Conservation (phyloP, 2,797 vertebrate species). For the Hyperoplus lanceolatus region DNA sequence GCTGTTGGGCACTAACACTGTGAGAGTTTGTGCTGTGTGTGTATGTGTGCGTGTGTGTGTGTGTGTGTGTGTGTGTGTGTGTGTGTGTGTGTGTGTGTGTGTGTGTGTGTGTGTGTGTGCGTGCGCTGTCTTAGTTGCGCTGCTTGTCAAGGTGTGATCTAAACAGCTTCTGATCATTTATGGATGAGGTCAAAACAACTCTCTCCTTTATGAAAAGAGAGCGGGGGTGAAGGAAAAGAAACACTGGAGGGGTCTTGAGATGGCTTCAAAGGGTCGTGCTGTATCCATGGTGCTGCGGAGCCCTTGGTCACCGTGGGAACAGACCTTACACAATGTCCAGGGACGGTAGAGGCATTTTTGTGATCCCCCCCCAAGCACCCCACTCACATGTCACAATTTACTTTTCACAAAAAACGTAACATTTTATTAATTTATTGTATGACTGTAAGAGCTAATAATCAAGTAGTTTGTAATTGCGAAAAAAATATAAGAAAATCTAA, state of each 20-base stretch:
- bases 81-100: conserved; percentile 18
- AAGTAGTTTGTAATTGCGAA: not conserved
- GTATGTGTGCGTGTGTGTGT: conserved; percentile 30
- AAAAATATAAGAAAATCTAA: not conserved
- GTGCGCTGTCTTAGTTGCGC: conserved; percentile 23
- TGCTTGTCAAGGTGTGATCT: conserved; percentile 57
- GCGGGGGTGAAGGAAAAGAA: conserved; percentile 28
- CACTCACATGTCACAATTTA: conserved; percentile 19
- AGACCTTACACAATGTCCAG: conserved; percentile 58
- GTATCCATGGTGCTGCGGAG: conserved; percentile 76
- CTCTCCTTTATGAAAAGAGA: conserved; percentile 49
- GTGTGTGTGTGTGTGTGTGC: conserved; percentile 25
- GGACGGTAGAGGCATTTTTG: conserved; percentile 45
- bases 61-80: not conserved
- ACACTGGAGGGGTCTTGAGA: conserved; percentile 32
- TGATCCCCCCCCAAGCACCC: conserved; percentile 4
- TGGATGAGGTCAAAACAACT: conserved; percentile 63
- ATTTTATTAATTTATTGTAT: not conserved
- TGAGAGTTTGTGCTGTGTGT: conserved; percentile 17
- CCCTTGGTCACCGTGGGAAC: conserved; percentile 78
- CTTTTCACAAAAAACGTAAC: too few relatives aligned
- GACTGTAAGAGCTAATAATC: not conserved
- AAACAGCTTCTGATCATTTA: conserved; percentile 46
- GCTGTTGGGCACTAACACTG: conserved; percentile 7
- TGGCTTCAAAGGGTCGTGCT: conserved; percentile 68